These are phyloP conservation scores for Acanthococcus lagerstroemiae DNA, from an alignment of 2,888 invertebrate species.

Conservation along the genomic window DNA sequence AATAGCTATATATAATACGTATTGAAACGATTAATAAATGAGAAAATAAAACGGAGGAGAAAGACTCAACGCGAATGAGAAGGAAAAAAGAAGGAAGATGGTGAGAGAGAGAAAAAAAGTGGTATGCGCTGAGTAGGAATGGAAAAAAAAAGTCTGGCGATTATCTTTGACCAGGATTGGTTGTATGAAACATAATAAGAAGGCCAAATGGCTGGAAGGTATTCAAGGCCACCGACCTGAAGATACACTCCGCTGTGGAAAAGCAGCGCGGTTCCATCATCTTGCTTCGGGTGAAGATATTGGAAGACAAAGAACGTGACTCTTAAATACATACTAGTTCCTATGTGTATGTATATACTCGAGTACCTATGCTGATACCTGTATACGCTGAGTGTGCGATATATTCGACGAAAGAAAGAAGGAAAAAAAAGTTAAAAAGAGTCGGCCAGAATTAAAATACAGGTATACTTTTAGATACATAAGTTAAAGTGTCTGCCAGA, in stretches of 20 bases:
- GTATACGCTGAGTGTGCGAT: too few relatives aligned
- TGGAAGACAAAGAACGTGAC: constrained; percentile 1
- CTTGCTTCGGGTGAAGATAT: background rate
- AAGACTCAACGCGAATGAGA: too few relatives aligned
- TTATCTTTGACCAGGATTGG: constrained; percentile 8
- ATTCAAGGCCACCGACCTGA: constrained; percentile 32
- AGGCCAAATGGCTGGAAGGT: constrained; percentile 27
- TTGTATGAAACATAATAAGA: constrained; percentile 2
- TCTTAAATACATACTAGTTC: background rate
- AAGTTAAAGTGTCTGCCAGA: too few relatives aligned
- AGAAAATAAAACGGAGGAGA: too few relatives aligned
- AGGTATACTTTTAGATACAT: too few relatives aligned
- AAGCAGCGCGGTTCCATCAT: background rate
- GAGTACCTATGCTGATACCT: too few relatives aligned
- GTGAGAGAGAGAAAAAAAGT: background rate
- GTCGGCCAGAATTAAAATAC: too few relatives aligned
- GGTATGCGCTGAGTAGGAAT: background rate
- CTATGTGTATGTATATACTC: background rate
- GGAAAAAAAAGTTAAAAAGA: background rate
- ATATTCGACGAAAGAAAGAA: too few relatives aligned
- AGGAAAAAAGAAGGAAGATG: background rate
- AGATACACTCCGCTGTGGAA: background rate
- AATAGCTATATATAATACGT: too few relatives aligned
- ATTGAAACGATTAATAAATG: too few relatives aligned
- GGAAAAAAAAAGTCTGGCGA: constrained; percentile 2